Evolutionary conservation across 1,140 invertebrate genomes (phyloP), one percentile per base, ranked within the genome.

Genomic region (Drosophila kurseongensis): DNA sequence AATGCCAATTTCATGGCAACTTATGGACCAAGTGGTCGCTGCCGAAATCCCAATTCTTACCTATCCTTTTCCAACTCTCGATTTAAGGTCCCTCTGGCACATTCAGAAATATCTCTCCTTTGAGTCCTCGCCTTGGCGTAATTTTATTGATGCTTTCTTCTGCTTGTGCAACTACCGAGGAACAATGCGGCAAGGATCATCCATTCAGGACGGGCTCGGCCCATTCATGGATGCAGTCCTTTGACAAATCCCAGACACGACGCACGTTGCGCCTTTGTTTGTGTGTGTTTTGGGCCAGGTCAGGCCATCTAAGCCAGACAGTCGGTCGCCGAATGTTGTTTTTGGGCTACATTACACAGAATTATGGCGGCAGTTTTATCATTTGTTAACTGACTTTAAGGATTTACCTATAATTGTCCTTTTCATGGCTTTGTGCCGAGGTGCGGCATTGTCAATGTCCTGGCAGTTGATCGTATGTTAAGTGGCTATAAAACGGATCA

Each of bases 101-200:
- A 72, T 89, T 89, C 66, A 83, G 52, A 44, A 51, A 58, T 57
- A 16, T 50, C 38, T 73, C 50, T 72, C 35, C 66, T 58, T 67
- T 50, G 51, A 71, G 42, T 41, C 52, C 63, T 48, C 29, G 71
- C 61, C 84, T 71, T 80, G 73, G 66, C 66, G 66, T 89, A 78
- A 80, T 89, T 90, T 89, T 89, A 89, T 89, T 89, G 84, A 84
- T 84, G 85, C 66, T 89, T 88, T 88, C 81, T 80, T 67, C 77
- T 61, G 60, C 59, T 71, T 78, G 62, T 85, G 67, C 67, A 79
- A 74, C 77, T 79, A 52, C 55, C 55, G 59, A 35, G 38, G 55
- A 69, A 88, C 83, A 88, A 89, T 63, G 57, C 52, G 5, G 23
- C 41, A 9, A 57, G 56, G 59, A 79, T 76, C 71, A 83, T 88